Evolutionary conservation across 2,113 vertebrate species (phyloP).

Genomic region (Dipodomys spectabilis): DNA sequence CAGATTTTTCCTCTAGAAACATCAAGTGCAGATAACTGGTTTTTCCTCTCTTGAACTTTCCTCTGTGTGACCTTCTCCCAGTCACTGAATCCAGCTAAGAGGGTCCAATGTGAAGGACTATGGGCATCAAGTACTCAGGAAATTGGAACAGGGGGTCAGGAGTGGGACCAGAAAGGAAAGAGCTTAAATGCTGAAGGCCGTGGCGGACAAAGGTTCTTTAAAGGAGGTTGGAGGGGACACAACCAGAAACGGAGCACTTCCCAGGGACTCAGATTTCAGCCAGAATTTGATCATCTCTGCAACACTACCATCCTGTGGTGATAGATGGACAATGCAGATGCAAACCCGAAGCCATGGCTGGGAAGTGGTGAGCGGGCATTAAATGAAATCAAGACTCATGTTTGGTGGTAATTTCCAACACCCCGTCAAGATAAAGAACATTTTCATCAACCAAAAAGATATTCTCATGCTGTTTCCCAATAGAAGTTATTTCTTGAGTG

Average conservation of each 20-base stretch:
- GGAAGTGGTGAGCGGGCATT: neutral
- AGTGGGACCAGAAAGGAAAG: too few relatives aligned
- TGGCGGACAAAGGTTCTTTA: neutral
- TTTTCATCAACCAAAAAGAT: neutral
- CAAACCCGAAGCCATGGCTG: neutral
- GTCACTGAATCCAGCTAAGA: neutral
- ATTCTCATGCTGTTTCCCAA: neutral
- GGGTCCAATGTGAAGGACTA: neutral
- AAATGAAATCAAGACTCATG: neutral
- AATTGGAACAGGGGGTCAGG: too few relatives aligned
- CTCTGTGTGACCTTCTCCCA: neutral
- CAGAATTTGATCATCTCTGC: neutral
- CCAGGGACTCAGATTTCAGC: accelerated
- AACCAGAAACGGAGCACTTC: neutral
- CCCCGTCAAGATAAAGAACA: neutral
- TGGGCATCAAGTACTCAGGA: neutral
- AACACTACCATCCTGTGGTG: slow-evolving; percentile 67
- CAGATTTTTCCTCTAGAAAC: neutral
- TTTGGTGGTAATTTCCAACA: neutral
- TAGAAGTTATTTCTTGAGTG: neutral
- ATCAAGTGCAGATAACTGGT: neutral
- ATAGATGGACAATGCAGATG: neutral
- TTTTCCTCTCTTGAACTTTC: neutral
- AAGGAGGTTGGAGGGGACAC: neutral
- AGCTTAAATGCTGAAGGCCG: neutral